Evolutionary conservation across 2,888 invertebrate genomes (phyloP), one percentile per base, ranked within the genome.

Genomic region (Acrocyrtus sp.): DNA sequence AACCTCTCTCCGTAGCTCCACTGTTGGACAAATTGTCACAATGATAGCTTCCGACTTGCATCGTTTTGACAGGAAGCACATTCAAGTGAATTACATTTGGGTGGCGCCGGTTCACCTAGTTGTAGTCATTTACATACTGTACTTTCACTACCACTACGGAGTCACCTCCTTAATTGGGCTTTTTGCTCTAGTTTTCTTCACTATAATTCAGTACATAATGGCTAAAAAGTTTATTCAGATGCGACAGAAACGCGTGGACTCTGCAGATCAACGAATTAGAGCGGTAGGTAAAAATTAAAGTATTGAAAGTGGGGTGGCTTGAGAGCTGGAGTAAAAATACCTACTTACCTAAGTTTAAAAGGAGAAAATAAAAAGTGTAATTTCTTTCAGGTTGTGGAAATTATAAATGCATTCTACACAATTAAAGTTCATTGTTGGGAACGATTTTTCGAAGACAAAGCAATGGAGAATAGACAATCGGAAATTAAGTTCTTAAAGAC

Each of bases 361-460:
- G n/a, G n/a, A n/a, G n/a, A n/a, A n/a, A n/a, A n/a, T n/a, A n/a
- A n/a, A n/a, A n/a, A n/a, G n/a, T n/a, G n/a, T n/a, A n/a, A 50
- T 15, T 50, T 3, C 5, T 15, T 58, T 10, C 34, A 61, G 61
- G 51, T 63, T 6, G 63, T 67, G 0, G 72, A 72, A 47, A 53
- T 75, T 24, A 61, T 75, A 47, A 62, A 63, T 8, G 63, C 58
- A 0, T 68, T 75, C 48, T 65, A 72, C 34, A 66, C 48, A 17
- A 72, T 75, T 26, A 75, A 75, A 51, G 45, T 75, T 24, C 72
- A 75, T 45, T 68, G 67, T n/a, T 75, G 75, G 75, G 72, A 73
- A 27, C 29, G 54, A 4, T 53, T 66, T 34, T 73, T 73, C 29
- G 21, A 41, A 17, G 61, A 53, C 4, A 73, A 41, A 29, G 72